phyloP scores from a whole-genome alignment of 1,140 invertebrate genomes.

The Physella acuta region DNA sequence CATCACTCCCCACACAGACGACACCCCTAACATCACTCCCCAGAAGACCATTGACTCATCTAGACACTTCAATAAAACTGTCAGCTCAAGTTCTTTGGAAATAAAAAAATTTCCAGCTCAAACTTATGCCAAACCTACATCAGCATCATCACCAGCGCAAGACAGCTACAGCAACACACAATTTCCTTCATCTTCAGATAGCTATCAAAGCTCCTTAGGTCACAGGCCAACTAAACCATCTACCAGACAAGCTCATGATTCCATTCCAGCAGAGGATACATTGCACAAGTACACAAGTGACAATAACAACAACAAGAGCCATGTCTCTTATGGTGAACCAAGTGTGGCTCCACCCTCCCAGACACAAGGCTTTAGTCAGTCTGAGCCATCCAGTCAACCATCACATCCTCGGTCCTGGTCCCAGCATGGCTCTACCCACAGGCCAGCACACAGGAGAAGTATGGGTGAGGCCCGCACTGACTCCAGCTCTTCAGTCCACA shows the following conservation, averaged over 20 bases:
- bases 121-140: too few species aligned
- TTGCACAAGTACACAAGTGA: too few species aligned
- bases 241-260: not conserved
- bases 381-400: not conserved
- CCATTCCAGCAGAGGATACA: too few species aligned
- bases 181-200: not conserved
- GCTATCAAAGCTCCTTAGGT: not conserved
- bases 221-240: not conserved
- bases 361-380: not conserved
- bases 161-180: not conserved
- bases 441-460: not conserved
- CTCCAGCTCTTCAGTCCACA: not conserved
- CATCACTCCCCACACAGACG: too few species aligned
- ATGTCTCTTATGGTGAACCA: not conserved
- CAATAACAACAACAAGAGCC: not conserved
- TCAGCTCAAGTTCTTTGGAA: not conserved
- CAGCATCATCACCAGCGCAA: not conserved
- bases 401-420: not conserved
- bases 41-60: not conserved
- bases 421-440: not conserved
- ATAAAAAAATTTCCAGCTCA: not conserved
- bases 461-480: not conserved
- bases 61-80: not conserved
- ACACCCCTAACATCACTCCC: slow-evolving; percentile 25
- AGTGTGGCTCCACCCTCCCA: not conserved